These are phyloP conservation scores for Taenaris catops DNA, from an alignment of 2,888 invertebrate genomes.

Conservation along the genomic window DNA sequence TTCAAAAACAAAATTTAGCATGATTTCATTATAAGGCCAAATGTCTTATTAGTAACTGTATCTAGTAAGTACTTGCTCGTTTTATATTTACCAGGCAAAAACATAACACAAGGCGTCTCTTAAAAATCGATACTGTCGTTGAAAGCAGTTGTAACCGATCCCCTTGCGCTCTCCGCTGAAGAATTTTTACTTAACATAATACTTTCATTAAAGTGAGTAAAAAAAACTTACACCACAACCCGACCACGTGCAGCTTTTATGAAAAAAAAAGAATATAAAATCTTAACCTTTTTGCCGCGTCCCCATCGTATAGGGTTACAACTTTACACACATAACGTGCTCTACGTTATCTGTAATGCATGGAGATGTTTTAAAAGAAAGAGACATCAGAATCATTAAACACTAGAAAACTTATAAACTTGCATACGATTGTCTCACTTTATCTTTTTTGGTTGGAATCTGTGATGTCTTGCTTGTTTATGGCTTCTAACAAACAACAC, in stretches of 20 bases:
- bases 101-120: conserved; percentile 17
- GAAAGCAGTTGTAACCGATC: conserved; percentile 50
- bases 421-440: background rate
- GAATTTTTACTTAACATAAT: conserved; percentile 67
- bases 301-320: conserved; percentile 65
- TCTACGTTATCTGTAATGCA: conserved; percentile 6
- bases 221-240: conserved; percentile 66
- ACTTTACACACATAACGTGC: conserved; percentile 22
- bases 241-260: conserved; percentile 71
- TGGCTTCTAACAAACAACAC: conserved; percentile 41
- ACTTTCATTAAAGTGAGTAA: conserved; percentile 60
- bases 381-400: conserved; percentile 1
- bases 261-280: conserved; percentile 57
- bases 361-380: conserved; percentile 1
- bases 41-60: no score
- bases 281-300: conserved; percentile 57
- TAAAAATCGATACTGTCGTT: conserved; percentile 28
- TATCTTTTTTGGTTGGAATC: background rate
- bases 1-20: no score
- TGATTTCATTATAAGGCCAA: no score
- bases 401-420: background rate
- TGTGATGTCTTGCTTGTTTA: background rate
- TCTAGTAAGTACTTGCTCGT: no score
- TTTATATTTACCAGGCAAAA: no score
- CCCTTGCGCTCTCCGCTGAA: conserved; percentile 37